Conservation (phyloP, 2,797 vertebrate species). For the Chromobotia macracanthus region DNA sequence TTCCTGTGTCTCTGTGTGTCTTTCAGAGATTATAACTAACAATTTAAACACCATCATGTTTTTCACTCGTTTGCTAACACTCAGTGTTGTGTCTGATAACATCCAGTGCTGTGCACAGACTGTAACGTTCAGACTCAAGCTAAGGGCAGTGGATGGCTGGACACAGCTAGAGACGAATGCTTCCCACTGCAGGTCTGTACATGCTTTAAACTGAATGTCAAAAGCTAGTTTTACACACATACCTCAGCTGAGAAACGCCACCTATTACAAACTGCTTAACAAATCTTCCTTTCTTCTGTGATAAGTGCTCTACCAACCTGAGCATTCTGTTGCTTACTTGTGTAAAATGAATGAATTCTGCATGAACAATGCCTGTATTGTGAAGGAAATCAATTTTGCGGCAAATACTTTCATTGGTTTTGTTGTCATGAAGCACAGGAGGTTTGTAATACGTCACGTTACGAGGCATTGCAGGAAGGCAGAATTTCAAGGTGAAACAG, state of each 20-base stretch:
- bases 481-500: constrained; percentile 23
- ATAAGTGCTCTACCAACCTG: constrained; percentile 60
- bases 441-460: background rate
- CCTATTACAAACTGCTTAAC: constrained; percentile 78
- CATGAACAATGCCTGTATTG: background rate
- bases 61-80: background rate
- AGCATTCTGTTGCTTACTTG: constrained; percentile 8
- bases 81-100: constrained; percentile 12
- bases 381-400: background rate
- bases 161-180: constrained; percentile 91
- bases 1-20: constrained; percentile 7
- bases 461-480: background rate
- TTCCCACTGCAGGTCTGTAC: constrained; percentile 85
- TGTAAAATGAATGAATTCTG: background rate
- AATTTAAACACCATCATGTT: background rate
- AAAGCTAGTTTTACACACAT: constrained; percentile 87
- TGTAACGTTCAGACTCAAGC: constrained; percentile 65
- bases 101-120: constrained; percentile 4
- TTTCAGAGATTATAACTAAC: constrained; percentile 1
- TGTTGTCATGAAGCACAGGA: background rate
- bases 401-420: background rate
- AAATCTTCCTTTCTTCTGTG: constrained; percentile 68
- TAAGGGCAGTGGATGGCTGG: constrained; percentile 84
- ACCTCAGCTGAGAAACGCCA: constrained; percentile 84
- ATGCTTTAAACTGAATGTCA: constrained; percentile 92